Conservation (phyloP, 2,113 vertebrate genomes). For the Nothoprocta pentlandii region DNA sequence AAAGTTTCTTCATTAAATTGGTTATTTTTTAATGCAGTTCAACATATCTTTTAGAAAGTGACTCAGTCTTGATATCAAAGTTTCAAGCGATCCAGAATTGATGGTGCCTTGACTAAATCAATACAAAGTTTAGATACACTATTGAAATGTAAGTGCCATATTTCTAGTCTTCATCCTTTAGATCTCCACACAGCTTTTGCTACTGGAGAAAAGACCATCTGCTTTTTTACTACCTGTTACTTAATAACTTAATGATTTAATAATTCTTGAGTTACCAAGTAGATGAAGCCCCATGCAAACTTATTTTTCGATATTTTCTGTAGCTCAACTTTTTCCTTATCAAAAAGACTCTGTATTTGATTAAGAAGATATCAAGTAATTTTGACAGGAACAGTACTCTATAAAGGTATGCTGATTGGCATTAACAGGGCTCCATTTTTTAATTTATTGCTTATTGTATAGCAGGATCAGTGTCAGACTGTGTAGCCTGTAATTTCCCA, state of each 20-base stretch:
- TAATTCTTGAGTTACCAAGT: neutral
- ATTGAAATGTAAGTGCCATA: neutral
- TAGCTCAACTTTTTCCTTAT: neutral
- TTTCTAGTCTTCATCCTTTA: neutral
- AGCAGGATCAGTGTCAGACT: slow-evolving; percentile 42
- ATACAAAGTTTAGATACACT: neutral
- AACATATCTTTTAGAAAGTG: neutral
- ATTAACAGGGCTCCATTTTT: neutral
- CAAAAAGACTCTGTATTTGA: neutral
- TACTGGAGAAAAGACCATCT: neutral
- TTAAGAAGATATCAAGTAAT: neutral
- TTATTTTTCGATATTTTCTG: neutral
- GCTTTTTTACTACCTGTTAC: neutral
- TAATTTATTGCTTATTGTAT: slow-evolving; percentile 28
- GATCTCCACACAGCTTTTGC: neutral
- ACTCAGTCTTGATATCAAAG: neutral
- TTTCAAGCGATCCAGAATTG: neutral
- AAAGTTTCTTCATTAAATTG: neutral
- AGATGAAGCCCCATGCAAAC: neutral
- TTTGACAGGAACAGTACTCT: neutral
- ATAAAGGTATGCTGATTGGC: neutral
- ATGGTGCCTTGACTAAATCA: neutral
- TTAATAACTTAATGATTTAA: neutral
- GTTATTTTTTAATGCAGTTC: neutral
- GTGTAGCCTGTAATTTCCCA: slow-evolving; percentile 3